phyloP scores from a whole-genome alignment of 2,113 vertebrate species.

The Rhabdomys dilectus region DNA sequence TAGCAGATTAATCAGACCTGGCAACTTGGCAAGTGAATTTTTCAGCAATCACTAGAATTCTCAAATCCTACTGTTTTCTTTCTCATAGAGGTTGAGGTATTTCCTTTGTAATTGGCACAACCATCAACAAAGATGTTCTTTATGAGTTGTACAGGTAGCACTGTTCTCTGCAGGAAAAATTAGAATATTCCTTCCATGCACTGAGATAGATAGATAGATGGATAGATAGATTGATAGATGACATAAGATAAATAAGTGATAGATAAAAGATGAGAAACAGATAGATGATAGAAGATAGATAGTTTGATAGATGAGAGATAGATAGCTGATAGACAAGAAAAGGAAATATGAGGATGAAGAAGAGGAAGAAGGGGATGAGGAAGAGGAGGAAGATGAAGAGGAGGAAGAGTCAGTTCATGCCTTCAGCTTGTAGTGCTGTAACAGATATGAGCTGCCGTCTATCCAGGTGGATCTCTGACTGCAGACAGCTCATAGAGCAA shows the following conservation, averaged over 20 bases:
- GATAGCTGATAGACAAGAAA: background rate
- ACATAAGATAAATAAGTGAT: background rate
- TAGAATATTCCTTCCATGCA: background rate
- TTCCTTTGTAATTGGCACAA: background rate
- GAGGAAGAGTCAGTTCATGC: background rate
- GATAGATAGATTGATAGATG: background rate
- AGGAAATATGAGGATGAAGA: background rate
- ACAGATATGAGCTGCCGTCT: background rate
- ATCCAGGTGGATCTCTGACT: background rate
- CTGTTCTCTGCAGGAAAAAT: background rate
- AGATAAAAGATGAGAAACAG: background rate
- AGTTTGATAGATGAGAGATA: background rate
- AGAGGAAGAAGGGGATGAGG: accelerated
- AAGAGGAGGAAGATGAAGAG: background rate
- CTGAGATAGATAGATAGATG: background rate
- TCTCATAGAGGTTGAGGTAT: background rate
- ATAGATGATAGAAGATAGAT: background rate
- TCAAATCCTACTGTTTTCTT: background rate
- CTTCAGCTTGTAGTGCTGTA: background rate
- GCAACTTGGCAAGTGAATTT: background rate
- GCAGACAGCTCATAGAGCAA: background rate
- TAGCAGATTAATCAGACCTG: background rate
- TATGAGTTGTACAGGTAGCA: background rate
- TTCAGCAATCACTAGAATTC: background rate
- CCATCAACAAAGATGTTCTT: background rate